These are phyloP conservation scores for Spizella passerina DNA, from an alignment of 2,797 vertebrate species.

Conservation along the genomic window DNA sequence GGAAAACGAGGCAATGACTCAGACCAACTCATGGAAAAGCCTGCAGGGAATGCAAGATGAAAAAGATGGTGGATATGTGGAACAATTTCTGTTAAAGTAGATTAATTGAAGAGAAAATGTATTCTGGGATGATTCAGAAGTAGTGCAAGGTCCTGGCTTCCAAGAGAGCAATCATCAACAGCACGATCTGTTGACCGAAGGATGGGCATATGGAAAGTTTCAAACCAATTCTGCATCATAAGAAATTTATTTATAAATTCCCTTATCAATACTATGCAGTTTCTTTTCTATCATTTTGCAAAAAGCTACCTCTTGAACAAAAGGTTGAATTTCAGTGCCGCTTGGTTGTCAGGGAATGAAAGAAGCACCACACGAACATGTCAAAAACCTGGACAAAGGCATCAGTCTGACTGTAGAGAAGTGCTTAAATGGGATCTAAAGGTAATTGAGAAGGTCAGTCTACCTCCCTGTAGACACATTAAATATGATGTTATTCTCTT, in stretches of 20 bases:
- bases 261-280: not conserved
- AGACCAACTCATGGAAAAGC: not conserved
- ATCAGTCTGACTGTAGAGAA: not conserved
- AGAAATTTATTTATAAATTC: not conserved
- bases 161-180: not conserved
- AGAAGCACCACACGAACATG: not conserved
- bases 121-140: not conserved
- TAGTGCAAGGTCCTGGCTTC: not conserved
- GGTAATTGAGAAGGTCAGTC: not conserved
- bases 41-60: rapidly evolving
- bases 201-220: not conserved
- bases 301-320: not conserved
- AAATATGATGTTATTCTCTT: not conserved
- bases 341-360: not conserved
- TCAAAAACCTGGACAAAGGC: not conserved
- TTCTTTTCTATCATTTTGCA: not conserved
- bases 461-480: not conserved
- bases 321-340: not conserved
- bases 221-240: not conserved
- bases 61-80: not conserved
- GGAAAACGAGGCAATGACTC: not conserved
- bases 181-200: not conserved
- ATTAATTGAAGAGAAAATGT: not conserved
- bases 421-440: not conserved
- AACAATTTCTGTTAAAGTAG: not conserved